Conservation (phyloP, 37 sponge, comb jelly and placozoan genomes). For the Theonella swinhoei region DNA sequence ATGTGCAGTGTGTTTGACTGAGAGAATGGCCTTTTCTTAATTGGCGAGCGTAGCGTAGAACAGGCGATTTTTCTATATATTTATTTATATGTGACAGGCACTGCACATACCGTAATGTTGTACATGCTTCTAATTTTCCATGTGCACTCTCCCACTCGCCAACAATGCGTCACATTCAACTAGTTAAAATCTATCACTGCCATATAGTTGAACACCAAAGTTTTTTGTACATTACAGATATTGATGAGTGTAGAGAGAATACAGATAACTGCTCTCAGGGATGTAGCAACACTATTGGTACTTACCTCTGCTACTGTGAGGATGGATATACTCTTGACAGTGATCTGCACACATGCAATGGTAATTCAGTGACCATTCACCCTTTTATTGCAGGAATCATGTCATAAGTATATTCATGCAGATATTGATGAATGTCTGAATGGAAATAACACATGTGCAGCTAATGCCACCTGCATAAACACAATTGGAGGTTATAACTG, state of each 20-base stretch:
- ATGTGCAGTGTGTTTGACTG: too few relatives aligned
- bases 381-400: too few relatives aligned
- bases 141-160: too few relatives aligned
- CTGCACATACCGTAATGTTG: too few relatives aligned
- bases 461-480: conserved; percentile 4
- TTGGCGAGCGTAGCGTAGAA: background rate
- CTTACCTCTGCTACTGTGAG: conserved; percentile 12
- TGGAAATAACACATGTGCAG: background rate
- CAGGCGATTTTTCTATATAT: background rate
- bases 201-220: too few relatives aligned
- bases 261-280: conserved; percentile 5
- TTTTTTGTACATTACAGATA: background rate
- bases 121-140: too few relatives aligned
- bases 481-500: conserved; percentile 25
- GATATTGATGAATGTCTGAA: conserved; percentile 44
- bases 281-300: conserved; percentile 14
- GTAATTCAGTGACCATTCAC: too few relatives aligned
- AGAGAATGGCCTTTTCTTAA: too few relatives aligned
- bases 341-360: background rate
- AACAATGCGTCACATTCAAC: too few relatives aligned
- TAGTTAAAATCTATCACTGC: too few relatives aligned
- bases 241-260: background rate
- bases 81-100: too few relatives aligned
- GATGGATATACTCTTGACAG: conserved; percentile 1
- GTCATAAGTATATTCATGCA: too few relatives aligned